Evolutionary conservation across 2,888 invertebrate species (phyloP).

Genomic region (Folsomia manolachei): DNA sequence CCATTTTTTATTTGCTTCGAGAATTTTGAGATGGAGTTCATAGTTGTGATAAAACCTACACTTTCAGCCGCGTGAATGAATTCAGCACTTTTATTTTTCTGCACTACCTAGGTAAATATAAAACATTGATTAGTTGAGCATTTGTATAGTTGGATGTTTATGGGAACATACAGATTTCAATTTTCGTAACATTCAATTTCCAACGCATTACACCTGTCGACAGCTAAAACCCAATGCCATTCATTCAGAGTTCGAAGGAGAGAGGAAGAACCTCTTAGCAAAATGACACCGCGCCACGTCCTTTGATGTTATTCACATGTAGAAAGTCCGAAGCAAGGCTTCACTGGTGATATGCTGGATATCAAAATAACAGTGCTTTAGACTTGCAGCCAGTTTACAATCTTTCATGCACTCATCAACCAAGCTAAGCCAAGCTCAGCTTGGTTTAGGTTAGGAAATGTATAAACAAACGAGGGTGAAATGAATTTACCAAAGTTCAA

Average conservation of each 20-base stretch:
- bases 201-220: too few species aligned
- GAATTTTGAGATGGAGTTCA: neutral
- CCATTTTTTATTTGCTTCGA: neutral
- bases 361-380: neutral
- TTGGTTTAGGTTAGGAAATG: too few species aligned
- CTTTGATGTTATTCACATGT: neutral
- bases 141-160: neutral
- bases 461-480: constrained; percentile 11
- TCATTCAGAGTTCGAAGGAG: too few species aligned
- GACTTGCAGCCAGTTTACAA: neutral
- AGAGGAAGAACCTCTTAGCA: neutral
- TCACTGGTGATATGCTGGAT: too few species aligned
- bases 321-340: neutral
- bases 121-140: too few species aligned
- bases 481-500: constrained; percentile 25
- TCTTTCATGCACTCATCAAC: constrained; percentile 9
- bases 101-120: neutral
- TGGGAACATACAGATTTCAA: neutral
- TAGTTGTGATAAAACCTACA: too few species aligned
- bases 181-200: neutral
- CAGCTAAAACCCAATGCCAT: too few species aligned
- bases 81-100: neutral
- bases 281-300: neutral
- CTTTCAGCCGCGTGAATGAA: too few species aligned
- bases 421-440: neutral